Evolutionary conservation across 2,888 invertebrate species (phyloP), one percentile per base, ranked within the genome.

Genomic region (Acleris emargana): DNA sequence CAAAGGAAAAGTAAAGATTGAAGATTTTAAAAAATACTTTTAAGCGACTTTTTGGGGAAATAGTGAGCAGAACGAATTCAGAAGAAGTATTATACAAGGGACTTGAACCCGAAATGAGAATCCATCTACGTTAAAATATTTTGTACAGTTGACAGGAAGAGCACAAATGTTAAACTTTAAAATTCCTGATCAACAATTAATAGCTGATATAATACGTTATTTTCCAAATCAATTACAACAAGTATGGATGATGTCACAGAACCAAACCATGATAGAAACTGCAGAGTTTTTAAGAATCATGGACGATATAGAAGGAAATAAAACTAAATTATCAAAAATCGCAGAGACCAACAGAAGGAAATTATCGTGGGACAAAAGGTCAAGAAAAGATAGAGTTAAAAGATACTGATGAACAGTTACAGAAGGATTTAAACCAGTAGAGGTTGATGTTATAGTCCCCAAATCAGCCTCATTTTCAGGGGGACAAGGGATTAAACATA

Each of bases 21-120:
- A 49, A 6, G 43, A 52, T n/a, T 59, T 52, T 22, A 59, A 59
- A 18, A 43, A 6, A 1, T 43, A 59, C 25, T 59, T 59, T 59
- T n/a, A n/a, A 1, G 13, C 51, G 1, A 59, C 38, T 1, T 59
- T 43, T n/a, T 59, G 59, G 59, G 59, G 59, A 11, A 25, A 52
- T 5, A 38, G 25, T 17, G 59, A 59, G 43, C 51, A 51, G 28
- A 59, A 59, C 17, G 51, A 43, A 0, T 13, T 59, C 0, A 50
- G 59, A 2, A 18, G 59, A 1, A 51, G 25, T 9, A 25, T 59
- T 7, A 43, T 25, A 9, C 59, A 59, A 13, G 52, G 43, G 0
- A 25, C 43, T 0, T 59, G 59, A 52, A 18, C 43, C 9, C 4
- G 43, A 3, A 16, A 16, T 3, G 22, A 51, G 6, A 11, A 17